phyloP scores from a whole-genome alignment of 2,888 invertebrate genomes.

The Drosophila hamatofila region DNA sequence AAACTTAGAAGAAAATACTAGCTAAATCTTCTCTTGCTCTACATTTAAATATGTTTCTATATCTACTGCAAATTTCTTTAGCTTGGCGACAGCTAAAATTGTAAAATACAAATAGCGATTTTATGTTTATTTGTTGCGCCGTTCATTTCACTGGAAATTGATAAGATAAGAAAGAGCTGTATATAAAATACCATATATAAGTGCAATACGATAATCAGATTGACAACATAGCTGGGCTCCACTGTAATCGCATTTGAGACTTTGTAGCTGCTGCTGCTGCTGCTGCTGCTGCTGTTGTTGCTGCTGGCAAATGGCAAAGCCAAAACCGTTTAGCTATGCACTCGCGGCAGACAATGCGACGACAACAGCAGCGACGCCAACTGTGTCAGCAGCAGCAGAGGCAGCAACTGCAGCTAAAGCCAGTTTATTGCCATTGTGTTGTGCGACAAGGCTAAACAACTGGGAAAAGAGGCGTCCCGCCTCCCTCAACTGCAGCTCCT shows the following conservation, averaged over 20 bases:
- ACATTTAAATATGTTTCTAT: background rate
- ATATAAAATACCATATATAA: background rate
- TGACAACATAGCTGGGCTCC: conserved; percentile 5
- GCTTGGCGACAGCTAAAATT: background rate
- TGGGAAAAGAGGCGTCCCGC: conserved; percentile 29
- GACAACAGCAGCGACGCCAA: conserved; percentile 49
- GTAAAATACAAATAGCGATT: background rate
- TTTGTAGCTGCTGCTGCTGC: conserved; percentile 10
- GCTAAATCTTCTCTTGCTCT: too few relatives aligned
- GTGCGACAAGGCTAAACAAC: conserved; percentile 66
- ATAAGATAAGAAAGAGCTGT: conserved; percentile 12
- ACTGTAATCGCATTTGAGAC: conserved; percentile 43
- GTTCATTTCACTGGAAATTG: conserved; percentile 3
- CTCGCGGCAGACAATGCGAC: conserved; percentile 61
- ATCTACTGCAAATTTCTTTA: background rate
- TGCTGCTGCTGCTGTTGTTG: conserved; percentile 17
- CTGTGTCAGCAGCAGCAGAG: conserved; percentile 39
- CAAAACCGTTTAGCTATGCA: conserved; percentile 39
- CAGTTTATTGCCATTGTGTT: conserved; percentile 65
- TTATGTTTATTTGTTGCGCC: conserved; percentile 18
- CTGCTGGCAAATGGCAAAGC: conserved; percentile 20
- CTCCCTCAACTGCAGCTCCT: conserved; percentile 14
- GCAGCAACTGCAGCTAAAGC: conserved; percentile 54
- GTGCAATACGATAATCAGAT: conserved; percentile 3
- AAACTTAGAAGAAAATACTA: too few relatives aligned